phyloP scores from a whole-genome alignment of 2,888 invertebrate genomes.

The Eudasyphora cyanicolor region DNA sequence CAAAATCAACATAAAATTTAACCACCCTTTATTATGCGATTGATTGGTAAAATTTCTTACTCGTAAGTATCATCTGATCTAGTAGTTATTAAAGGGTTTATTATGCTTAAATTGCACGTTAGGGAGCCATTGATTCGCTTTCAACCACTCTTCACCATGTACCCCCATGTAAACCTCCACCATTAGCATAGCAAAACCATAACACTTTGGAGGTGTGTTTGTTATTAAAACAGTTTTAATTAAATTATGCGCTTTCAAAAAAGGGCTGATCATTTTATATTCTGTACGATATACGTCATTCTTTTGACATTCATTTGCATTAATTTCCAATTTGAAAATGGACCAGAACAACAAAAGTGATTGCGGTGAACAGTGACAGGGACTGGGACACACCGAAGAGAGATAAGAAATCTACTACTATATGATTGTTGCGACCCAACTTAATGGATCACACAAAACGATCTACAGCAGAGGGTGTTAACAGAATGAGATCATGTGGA shows the following conservation, averaged over 20 bases:
- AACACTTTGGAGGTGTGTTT: slow-evolving; percentile 57
- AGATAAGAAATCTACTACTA: background rate
- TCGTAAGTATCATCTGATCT: too few relatives aligned
- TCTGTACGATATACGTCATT: background rate
- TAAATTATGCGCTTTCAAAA: slow-evolving; percentile 55
- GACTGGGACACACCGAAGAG: background rate
- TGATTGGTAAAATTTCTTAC: too few relatives aligned
- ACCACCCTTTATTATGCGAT: too few relatives aligned
- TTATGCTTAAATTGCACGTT: too few relatives aligned
- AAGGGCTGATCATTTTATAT: slow-evolving; percentile 18
- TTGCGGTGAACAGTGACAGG: background rate
- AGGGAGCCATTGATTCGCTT: background rate
- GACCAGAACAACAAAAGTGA: background rate
- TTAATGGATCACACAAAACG: background rate
- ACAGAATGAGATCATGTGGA: slow-evolving; percentile 55
- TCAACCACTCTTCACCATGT: background rate
- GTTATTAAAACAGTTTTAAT: slow-evolving; percentile 54
- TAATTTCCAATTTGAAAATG: slow-evolving; percentile 36
- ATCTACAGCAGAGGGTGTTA: slow-evolving; percentile 43
- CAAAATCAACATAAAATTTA: too few relatives aligned
- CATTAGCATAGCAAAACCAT: background rate
- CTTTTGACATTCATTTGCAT: slow-evolving; percentile 34
- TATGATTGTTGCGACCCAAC: too few relatives aligned
- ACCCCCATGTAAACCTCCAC: background rate
- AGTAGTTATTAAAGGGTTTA: too few relatives aligned